Percentiles rank a stretch among this genome's conserved stretches.
phyloP scores from a whole-genome alignment of 2,888 invertebrate species.

The Ptycholaimellus sp. region DNA sequence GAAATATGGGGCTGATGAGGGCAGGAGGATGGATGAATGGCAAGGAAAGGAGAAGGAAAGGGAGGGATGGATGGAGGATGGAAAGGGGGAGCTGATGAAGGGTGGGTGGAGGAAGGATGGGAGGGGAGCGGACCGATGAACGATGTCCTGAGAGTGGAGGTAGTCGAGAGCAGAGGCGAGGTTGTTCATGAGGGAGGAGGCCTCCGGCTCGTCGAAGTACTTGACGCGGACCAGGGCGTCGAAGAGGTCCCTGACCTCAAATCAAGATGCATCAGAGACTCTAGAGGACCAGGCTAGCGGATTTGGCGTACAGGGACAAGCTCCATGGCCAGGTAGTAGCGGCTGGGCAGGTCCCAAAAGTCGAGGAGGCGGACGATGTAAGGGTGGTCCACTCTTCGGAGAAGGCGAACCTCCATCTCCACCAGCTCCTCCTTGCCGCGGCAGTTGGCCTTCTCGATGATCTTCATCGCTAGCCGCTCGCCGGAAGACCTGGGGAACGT shows the following conservation, averaged over 20 bases:
- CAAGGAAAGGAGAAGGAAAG: too few relatives aligned
- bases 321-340: conserved; percentile 80
- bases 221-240: conserved; percentile 78
- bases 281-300: too few relatives aligned
- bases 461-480: conserved; percentile 87
- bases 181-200: conserved; percentile 65
- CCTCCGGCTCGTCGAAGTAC: conserved; percentile 75
- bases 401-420: conserved; percentile 62
- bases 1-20: too few relatives aligned
- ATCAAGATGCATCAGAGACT: too few relatives aligned
- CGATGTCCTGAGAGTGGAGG: conserved; percentile 71
- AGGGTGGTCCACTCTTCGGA: conserved; percentile 65
- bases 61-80: too few relatives aligned
- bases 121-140: too few relatives aligned
- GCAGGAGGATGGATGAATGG: too few relatives aligned
- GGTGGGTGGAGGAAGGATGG: too few relatives aligned
- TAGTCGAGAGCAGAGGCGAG: conserved; percentile 64
- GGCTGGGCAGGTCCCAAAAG: conserved; percentile 60
- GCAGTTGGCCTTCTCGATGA: conserved; percentile 82
- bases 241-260: conserved; percentile 88
- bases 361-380: conserved; percentile 75
- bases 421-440: conserved; percentile 54
- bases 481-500: too few relatives aligned
- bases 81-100: too few relatives aligned
- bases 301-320: conserved; percentile 62